These are phyloP conservation scores for Amblyteles armatorius DNA, from an alignment of 2,888 invertebrate genomes.

Conservation along the genomic window DNA sequence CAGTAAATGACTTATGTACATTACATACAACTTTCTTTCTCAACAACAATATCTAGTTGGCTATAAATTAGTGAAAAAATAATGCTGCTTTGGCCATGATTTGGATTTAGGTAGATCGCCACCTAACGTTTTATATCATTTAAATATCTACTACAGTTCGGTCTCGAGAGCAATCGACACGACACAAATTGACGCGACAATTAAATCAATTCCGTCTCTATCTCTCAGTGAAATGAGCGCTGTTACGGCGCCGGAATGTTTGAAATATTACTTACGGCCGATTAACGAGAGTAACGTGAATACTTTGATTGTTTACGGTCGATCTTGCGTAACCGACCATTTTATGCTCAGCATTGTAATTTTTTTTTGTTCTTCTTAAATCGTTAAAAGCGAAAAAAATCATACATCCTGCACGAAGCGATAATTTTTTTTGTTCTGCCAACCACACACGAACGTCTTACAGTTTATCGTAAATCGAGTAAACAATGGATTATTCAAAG, in stretches of 20 bases:
- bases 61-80: slow-evolving; percentile 83
- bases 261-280: slow-evolving; percentile 52
- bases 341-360: slow-evolving; percentile 35
- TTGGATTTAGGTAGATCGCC: slow-evolving; percentile 59
- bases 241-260: slow-evolving; percentile 44
- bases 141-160: slow-evolving; percentile 39
- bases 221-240: slow-evolving; percentile 24
- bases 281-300: slow-evolving; percentile 63
- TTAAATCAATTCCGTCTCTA: slow-evolving; percentile 28
- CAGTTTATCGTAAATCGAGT: slow-evolving; percentile 18
- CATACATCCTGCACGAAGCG: slow-evolving; percentile 30
- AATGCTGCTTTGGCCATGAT: slow-evolving; percentile 83
- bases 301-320: slow-evolving; percentile 57
- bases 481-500: slow-evolving; percentile 2
- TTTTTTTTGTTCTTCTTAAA: background rate
- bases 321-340: slow-evolving; percentile 28
- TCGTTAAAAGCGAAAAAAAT: slow-evolving; percentile 36
- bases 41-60: slow-evolving; percentile 59
- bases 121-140: slow-evolving; percentile 45
- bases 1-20: slow-evolving; percentile 70
- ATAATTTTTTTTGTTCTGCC: background rate
- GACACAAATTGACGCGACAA: slow-evolving; percentile 16
- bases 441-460: slow-evolving; percentile 1
- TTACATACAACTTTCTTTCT: slow-evolving; percentile 67
- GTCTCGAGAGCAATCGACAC: slow-evolving; percentile 2